Percentiles rank a stretch among this genome's conserved stretches.
Conservation (phyloP, 2,797 vertebrate species). For the Gymnothorax javanicus region DNA sequence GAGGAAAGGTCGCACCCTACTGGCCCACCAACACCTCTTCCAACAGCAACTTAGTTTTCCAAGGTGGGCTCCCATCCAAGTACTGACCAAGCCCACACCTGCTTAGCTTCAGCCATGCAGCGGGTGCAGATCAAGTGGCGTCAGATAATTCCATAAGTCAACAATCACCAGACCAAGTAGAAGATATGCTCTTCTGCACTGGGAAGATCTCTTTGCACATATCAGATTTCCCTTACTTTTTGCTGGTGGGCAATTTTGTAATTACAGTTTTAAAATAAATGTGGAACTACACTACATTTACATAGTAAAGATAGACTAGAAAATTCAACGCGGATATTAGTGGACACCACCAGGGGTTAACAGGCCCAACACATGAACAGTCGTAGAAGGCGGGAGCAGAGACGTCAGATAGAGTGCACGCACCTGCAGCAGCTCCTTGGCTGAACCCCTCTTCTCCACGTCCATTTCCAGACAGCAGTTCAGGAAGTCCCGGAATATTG, state of each 20-base stretch:
- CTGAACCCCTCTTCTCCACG: constrained; percentile 93
- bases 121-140: too few species aligned
- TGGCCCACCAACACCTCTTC: too few species aligned
- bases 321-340: background rate
- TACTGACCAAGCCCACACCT: too few species aligned
- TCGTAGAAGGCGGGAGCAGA: background rate
- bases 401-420: background rate
- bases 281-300: too few species aligned
- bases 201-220: background rate
- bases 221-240: background rate
- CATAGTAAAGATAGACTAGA: background rate
- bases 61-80: too few species aligned
- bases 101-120: too few species aligned
- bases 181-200: background rate
- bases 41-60: too few species aligned
- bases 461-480: constrained; percentile 96
- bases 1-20: too few species aligned
- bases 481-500: constrained; percentile 90
- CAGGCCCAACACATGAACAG: too few species aligned
- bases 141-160: background rate
- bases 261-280: background rate
- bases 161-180: background rate
- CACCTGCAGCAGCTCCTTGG: constrained; percentile 93
- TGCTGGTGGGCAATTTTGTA: background rate
- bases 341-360: background rate